Evolutionary conservation across 2,797 vertebrate genomes (phyloP), one percentile per base, ranked within the genome.

Genomic region (Merluccius polli): DNA sequence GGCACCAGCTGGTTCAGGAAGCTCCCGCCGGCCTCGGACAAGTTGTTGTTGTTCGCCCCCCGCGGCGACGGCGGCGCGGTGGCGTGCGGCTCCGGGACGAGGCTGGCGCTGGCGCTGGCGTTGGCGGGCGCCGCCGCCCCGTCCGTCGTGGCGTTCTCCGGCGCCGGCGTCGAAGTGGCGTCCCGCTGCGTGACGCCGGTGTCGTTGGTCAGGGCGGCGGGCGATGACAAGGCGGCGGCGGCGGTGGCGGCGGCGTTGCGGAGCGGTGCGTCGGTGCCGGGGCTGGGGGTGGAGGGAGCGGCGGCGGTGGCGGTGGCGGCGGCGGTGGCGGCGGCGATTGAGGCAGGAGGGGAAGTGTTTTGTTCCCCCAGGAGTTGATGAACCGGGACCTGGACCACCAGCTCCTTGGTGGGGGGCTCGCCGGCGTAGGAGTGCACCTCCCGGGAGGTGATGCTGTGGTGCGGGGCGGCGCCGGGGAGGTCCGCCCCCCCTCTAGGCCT

Each of bases 1-100:
- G 95, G 96, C 68, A 96, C 95, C 87, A 94, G 93, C 84, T 95
- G 95, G 89, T 95, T 99, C 81, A 95, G 94, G 91, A 96, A 98
- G 88, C 95, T 97, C 35, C 93, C 93, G 0, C 93, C 95, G 86
- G 93, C 95, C 0, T 95, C 95, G 81, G 95, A 95, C n/a, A 24
- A 27, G 59, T 24, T 2, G 52, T 59, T 59, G 0, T 24, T 2
- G 52, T 59, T 59, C 0, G n/a, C 59, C 59, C 59, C 59, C 59
- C 59, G 24, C 9, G 11, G 59, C 10, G n/a, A n/a, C 11, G 11
- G 1, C 12, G 59, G 59, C 48, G 21, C 2, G 2, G 48, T 3
- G 82, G 63, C 92, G 87, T 82, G 52, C 92, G 87, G 72, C 87
- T 89, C 78, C 77, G 85, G 32, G 80, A 38, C 0, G 73, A 18